Evolutionary conservation across 2,797 vertebrate species (phyloP), one percentile per base, ranked within the genome.

Genomic region (Mus minutoides): DNA sequence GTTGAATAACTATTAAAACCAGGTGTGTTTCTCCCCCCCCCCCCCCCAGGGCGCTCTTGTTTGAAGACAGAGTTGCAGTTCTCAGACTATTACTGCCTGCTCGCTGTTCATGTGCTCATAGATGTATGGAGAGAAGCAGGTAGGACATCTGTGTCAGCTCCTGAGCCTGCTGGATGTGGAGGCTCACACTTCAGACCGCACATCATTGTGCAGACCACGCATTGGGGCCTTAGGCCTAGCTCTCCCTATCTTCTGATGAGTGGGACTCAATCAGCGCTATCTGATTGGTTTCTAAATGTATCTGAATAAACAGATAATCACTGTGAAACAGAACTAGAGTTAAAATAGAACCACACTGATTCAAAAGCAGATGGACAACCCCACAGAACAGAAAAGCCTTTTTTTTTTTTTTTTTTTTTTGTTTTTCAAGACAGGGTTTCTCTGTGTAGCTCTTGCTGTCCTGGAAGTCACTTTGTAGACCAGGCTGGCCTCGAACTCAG

Each of bases 11-110:
- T 92, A 26, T 91, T 96, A 92, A 90, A 92, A 86, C 89, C 76
- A 90, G 34, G n/a, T 87, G 46, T 24, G 24, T n/a, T 91, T 24
- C 86, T 73, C 56, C 16, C 78, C 76, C 37, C 69, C 21, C 56
- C 16, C 78, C 76, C 37, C 69, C 21, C 97, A 99, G 99, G 99
- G 12, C 99, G 98, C 85, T 98, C 98, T 19, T 99, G 99, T 96
- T 99, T 99, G 98, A 99, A 99, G 99, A 99, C 99, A 31, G 99
- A 99, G 98, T 98, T 99, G 96, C 99, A 99, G 98, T 99, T 99
- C 97, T 99, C 99, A 9, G 99, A 99, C 91, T 99, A 99, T 98
- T 99, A 99, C 97, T 99, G 99, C 97, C 99, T 99, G 91, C 99
- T 99, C 98, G 99, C 99, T 12, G 99, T 99, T 96, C 99, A 99